Evolutionary conservation across 2,113 vertebrate genomes (phyloP).

Genomic region (Laterallus jamaicensis): DNA sequence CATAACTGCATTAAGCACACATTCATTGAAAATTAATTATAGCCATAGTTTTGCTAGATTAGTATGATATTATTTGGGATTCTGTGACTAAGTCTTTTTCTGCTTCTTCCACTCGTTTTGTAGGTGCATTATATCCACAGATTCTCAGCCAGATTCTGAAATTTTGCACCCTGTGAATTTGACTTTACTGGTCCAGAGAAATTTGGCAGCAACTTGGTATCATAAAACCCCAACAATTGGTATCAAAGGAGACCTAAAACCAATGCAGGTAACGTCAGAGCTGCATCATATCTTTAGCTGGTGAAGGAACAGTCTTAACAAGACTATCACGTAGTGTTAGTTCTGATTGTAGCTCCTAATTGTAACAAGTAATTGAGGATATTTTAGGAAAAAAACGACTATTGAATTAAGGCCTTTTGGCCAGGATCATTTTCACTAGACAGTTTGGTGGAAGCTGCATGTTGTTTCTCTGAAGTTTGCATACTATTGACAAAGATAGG

Average conservation of each 20-base stretch:
- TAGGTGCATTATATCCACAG: slow-evolving; percentile 77
- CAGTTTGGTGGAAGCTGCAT: background rate
- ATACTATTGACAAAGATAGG: background rate
- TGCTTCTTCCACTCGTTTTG: background rate
- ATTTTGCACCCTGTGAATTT: slow-evolving; percentile 91
- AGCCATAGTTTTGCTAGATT: background rate
- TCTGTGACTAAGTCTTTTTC: background rate
- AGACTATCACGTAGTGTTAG: background rate
- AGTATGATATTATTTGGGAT: background rate
- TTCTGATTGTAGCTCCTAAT: background rate
- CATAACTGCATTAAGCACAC: background rate
- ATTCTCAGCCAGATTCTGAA: slow-evolving; percentile 73
- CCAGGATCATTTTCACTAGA: background rate
- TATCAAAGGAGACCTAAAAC: slow-evolving; percentile 89
- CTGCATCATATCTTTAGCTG: background rate
- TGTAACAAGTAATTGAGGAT: background rate
- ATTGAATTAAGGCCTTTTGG: background rate
- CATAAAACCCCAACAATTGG: slow-evolving; percentile 83
- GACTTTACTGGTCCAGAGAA: slow-evolving; percentile 85
- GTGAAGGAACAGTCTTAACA: background rate
- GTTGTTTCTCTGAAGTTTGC: background rate
- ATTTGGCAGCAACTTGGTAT: slow-evolving; percentile 90
- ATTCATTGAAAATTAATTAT: background rate
- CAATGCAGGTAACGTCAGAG: slow-evolving; percentile 84
- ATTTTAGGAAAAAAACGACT: background rate